Evolutionary conservation across 1,140 invertebrate genomes (phyloP).

Genomic region (Paraescarpia echinospica): DNA sequence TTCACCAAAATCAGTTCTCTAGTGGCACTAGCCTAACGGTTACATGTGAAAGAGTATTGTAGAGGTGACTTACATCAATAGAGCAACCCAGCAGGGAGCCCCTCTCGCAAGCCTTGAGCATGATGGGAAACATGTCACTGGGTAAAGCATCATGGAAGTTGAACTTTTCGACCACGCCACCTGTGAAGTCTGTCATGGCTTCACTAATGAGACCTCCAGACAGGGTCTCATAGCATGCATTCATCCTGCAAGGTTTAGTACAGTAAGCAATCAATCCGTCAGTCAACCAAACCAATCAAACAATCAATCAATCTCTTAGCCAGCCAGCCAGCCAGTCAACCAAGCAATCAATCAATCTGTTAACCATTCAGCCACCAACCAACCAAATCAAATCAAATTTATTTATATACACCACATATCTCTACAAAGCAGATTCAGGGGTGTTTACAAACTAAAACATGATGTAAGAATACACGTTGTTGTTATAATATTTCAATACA

Average conservation of each 20-base stretch:
- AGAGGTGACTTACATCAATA: constrained; percentile 73
- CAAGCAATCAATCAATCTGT: too few relatives aligned
- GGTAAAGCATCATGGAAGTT: constrained; percentile 48
- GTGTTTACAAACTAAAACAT: too few relatives aligned
- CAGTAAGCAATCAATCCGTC: background rate
- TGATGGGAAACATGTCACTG: constrained; percentile 82
- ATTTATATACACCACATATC: too few relatives aligned
- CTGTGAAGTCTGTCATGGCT: constrained; percentile 74
- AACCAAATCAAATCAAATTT: too few relatives aligned
- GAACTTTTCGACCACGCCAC: constrained; percentile 37
- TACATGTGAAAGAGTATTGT: too few relatives aligned
- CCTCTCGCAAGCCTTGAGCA: constrained; percentile 88
- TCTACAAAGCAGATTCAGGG: too few relatives aligned
- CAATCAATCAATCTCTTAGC: background rate
- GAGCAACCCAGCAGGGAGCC: constrained; percentile 96
- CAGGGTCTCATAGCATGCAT: constrained; percentile 71
- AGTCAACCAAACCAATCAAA: background rate
- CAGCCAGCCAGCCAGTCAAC: too few relatives aligned
- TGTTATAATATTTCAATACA: too few relatives aligned
- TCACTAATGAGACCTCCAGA: constrained; percentile 66
- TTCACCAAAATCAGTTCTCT: background rate
- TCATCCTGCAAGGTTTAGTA: background rate
- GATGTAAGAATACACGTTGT: too few relatives aligned
- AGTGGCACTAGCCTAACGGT: too few relatives aligned
- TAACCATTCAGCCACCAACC: too few relatives aligned